Conservation (phyloP, 2,113 vertebrate species). For the Typhlomys cinereus region DNA sequence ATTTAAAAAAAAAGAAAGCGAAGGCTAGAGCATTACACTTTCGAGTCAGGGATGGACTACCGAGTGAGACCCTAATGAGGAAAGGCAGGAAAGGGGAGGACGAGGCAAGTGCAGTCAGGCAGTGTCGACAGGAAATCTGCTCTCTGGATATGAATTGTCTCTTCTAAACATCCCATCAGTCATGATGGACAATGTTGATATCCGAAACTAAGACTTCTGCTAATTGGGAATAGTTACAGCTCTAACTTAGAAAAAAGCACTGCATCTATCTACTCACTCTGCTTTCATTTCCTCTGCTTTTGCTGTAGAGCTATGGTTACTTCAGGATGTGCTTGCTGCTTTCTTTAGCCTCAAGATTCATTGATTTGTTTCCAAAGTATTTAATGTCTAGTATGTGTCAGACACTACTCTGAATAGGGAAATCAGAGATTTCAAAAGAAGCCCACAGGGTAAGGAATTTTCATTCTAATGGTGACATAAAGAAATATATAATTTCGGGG, state of each 20-base stretch:
- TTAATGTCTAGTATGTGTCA: background rate
- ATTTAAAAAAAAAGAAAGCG: too few species aligned
- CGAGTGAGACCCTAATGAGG: background rate
- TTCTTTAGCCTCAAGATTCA: constrained; percentile 40
- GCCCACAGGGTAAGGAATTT: background rate
- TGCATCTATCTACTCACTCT: constrained; percentile 3
- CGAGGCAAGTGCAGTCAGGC: background rate
- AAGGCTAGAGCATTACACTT: background rate
- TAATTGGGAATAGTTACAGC: background rate
- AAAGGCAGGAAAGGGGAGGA: background rate
- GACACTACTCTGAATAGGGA: background rate
- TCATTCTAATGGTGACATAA: background rate
- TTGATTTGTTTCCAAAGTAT: background rate
- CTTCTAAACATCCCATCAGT: constrained; percentile 7
- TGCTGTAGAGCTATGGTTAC: background rate
- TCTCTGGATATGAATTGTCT: constrained; percentile 24
- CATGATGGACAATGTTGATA: background rate
- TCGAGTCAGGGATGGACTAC: background rate
- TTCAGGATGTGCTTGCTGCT: constrained; percentile 10
- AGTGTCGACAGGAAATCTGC: background rate
- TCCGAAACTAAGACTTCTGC: background rate
- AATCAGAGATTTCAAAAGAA: too few species aligned
- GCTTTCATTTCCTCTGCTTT: constrained; percentile 4
- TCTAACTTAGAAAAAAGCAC: background rate
- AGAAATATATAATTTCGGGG: background rate